Conservation (phyloP, 2,888 invertebrate species). For the Acleris sparsana region DNA sequence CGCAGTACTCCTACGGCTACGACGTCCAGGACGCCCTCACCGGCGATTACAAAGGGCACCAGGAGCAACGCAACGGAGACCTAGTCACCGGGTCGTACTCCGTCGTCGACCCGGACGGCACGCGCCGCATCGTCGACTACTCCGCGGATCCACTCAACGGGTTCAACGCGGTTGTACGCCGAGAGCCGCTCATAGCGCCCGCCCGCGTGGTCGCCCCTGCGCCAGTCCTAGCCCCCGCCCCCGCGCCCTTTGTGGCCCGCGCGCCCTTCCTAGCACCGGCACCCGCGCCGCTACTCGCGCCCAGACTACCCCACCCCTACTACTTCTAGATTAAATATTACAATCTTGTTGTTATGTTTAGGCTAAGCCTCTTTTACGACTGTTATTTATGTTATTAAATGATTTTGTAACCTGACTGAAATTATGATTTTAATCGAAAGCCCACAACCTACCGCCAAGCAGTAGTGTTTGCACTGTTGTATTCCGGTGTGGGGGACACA, state of each 20-base stretch:
- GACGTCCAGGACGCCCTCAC: conserved; percentile 84
- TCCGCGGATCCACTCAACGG: conserved; percentile 81
- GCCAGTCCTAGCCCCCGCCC: conserved; percentile 56
- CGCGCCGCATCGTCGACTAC: conserved; percentile 82
- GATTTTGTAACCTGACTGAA: conserved; percentile 47
- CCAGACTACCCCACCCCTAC: conserved; percentile 67
- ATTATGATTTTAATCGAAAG: background rate
- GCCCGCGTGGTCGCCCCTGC: conserved; percentile 54
- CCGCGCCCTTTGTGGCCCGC: conserved; percentile 54
- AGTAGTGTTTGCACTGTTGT: too few species aligned
- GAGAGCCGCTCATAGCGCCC: conserved; percentile 72
- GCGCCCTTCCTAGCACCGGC: conserved; percentile 51
- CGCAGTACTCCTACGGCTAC: conserved; percentile 84
- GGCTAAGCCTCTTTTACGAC: conserved; percentile 62
- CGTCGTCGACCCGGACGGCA: conserved; percentile 83
- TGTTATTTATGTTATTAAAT: conserved; percentile 76
- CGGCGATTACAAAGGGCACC: conserved; percentile 84
- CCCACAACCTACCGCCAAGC: too few species aligned
- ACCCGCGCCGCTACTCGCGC: conserved; percentile 54
- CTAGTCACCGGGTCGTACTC: conserved; percentile 83
- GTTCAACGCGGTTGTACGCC: conserved; percentile 83
- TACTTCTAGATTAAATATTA: conserved; percentile 77
- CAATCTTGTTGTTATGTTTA: conserved; percentile 70
- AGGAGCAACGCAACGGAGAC: conserved; percentile 82
- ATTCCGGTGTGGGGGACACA: too few species aligned